Conservation (phyloP, 2,113 vertebrate species). For the Acanthochromis polyacanthus region DNA sequence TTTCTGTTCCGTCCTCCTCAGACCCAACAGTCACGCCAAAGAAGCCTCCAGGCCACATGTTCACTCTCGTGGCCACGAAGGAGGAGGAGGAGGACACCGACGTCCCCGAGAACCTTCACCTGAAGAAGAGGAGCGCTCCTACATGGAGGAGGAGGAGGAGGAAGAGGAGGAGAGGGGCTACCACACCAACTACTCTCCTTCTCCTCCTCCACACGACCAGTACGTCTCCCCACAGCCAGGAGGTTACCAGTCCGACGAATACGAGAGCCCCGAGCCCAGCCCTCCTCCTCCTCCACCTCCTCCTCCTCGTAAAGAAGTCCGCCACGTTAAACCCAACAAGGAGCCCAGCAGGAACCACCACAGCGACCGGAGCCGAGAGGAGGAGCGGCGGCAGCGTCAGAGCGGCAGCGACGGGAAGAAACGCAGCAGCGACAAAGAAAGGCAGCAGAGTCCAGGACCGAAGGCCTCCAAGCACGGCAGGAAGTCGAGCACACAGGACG, state of each 20-base stretch:
- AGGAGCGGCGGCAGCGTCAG: slow-evolving; percentile 66
- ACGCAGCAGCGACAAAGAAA: slow-evolving; percentile 71
- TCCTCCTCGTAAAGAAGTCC: slow-evolving; percentile 70
- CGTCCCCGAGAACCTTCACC: slow-evolving; percentile 84
- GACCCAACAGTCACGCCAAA: slow-evolving; percentile 74
- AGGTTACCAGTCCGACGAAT: slow-evolving; percentile 85
- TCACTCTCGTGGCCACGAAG: slow-evolving; percentile 59
- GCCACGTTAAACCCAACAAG: slow-evolving; percentile 75
- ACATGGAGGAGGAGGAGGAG: slow-evolving; percentile 73
- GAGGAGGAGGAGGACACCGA: slow-evolving; percentile 74
- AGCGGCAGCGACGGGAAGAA: slow-evolving; percentile 69
- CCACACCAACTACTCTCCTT: slow-evolving; percentile 87
- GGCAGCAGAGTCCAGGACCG: slow-evolving; percentile 75
- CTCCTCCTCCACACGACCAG: slow-evolving; percentile 83
- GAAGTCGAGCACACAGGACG: slow-evolving; percentile 72
- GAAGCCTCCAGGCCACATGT: slow-evolving; percentile 66
- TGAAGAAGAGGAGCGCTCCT: slow-evolving; percentile 74
- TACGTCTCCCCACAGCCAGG: slow-evolving; percentile 79
- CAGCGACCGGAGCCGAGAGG: slow-evolving; percentile 56
- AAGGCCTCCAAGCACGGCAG: slow-evolving; percentile 80
- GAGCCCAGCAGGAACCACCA: slow-evolving; percentile 77
- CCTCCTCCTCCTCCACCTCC: slow-evolving; percentile 42
- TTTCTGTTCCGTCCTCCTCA: slow-evolving; percentile 35
- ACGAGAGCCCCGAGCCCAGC: slow-evolving; percentile 70
- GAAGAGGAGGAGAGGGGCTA: slow-evolving; percentile 81